Evolutionary conservation across 2,113 vertebrate genomes (phyloP).

Genomic region (Myrmophylax atrothorax): DNA sequence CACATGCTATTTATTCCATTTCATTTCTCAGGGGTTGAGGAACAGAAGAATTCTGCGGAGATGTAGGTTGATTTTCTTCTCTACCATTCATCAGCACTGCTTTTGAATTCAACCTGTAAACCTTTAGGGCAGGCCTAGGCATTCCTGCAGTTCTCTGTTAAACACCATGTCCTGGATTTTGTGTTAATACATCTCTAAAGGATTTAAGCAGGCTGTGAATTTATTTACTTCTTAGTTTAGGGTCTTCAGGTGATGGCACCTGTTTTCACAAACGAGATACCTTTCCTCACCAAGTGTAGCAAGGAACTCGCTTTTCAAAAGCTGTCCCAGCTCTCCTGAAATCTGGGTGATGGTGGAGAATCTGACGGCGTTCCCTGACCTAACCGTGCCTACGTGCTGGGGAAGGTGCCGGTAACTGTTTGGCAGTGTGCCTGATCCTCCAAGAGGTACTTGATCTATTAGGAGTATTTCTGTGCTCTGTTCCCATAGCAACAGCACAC

Average conservation of each 20-base stretch:
- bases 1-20: not conserved
- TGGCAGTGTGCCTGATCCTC: not conserved
- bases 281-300: not conserved
- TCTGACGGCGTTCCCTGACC: not conserved
- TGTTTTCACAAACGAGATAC: not conserved
- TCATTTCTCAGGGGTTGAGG: not conserved
- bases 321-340: not conserved
- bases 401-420: not conserved
- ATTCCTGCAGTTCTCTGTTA: not conserved
- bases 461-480: not conserved
- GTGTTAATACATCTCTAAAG: not conserved
- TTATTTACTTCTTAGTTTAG: not conserved
- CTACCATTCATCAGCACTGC: not conserved
- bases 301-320: not conserved
- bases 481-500: slow-evolving; percentile 37
- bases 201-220: not conserved
- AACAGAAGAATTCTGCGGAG: not conserved
- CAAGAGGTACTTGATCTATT: not conserved
- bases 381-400: not conserved
- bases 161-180: not conserved
- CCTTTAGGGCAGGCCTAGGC: not conserved
- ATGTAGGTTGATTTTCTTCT: not conserved
- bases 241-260: not conserved
- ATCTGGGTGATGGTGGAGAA: not conserved
- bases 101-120: not conserved